These are phyloP conservation scores for Zoanthus solanderi DNA, from an alignment of 92 coral and sea anemone genomes.

Conservation along the genomic window DNA sequence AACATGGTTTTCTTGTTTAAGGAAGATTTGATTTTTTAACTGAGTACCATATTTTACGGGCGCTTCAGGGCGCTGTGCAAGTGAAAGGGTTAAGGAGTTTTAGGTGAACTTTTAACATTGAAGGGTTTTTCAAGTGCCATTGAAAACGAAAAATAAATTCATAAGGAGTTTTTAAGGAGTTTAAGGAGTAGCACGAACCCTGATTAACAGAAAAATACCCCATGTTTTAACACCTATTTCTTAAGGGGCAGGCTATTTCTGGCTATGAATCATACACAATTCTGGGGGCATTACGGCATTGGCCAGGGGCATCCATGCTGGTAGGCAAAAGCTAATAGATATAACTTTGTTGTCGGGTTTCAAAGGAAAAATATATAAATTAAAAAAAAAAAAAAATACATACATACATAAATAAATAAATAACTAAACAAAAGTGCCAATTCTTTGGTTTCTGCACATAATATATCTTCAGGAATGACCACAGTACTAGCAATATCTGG, in stretches of 20 bases:
- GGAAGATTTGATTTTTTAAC: no score
- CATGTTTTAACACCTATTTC: no score
- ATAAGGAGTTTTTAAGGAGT: neutral
- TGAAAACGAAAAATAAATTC: neutral
- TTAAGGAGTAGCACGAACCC: neutral
- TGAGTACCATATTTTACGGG: no score
- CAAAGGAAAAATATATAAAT: neutral
- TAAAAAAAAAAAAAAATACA: neutral
- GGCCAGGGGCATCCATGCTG: no score
- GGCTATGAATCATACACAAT: neutral
- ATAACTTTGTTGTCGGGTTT: no score
- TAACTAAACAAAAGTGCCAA: neutral
- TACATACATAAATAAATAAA: neutral
- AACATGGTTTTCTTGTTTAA: no score
- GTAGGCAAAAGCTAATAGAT: no score
- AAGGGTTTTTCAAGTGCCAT: neutral
- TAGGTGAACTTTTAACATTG: neutral
- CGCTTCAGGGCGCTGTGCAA: no score
- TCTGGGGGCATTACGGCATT: no score
- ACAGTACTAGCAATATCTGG: slow-evolving; percentile 28
- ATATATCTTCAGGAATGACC: slow-evolving; percentile 21
- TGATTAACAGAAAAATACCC: no score
- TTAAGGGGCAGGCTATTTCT: neutral
- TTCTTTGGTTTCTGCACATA: slow-evolving; percentile 21
- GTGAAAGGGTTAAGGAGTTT: neutral